These are phyloP conservation scores for Meghimatium bilineatum DNA, from an alignment of 2,888 invertebrate genomes.

Conservation along the genomic window DNA sequence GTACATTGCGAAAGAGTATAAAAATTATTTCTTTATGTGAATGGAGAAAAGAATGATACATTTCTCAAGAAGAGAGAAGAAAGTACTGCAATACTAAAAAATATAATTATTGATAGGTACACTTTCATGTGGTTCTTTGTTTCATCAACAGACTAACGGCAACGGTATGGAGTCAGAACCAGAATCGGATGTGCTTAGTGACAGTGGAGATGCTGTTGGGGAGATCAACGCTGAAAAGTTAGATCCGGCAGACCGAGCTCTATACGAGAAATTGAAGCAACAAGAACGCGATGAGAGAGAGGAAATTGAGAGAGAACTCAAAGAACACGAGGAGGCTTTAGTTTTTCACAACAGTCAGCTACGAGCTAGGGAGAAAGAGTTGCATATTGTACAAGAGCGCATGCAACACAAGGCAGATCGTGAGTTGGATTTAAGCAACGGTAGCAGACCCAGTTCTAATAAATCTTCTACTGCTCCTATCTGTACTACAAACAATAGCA, in stretches of 20 bases:
- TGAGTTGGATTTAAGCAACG: slow-evolving; percentile 45
- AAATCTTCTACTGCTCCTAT: slow-evolving; percentile 24
- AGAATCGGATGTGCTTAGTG: slow-evolving; percentile 38
- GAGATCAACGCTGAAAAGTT: slow-evolving; percentile 61
- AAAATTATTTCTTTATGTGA: too few species aligned
- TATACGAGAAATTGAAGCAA: slow-evolving; percentile 74
- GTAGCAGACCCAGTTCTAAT: slow-evolving; percentile 28
- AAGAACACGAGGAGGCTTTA: slow-evolving; percentile 75
- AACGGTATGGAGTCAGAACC: slow-evolving; percentile 42
- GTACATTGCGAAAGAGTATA: too few species aligned
- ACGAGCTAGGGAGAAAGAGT: slow-evolving; percentile 64
- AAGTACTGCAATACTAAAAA: too few species aligned
- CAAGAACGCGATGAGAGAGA: slow-evolving; percentile 77
- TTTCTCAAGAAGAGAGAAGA: too few species aligned
- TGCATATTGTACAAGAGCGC: slow-evolving; percentile 61
- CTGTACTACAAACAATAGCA: neutral
- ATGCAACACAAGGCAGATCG: slow-evolving; percentile 53
- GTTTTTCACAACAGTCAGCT: slow-evolving; percentile 67
- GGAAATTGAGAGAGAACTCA: slow-evolving; percentile 77
- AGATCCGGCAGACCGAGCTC: slow-evolving; percentile 72
- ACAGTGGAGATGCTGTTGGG: slow-evolving; percentile 29
- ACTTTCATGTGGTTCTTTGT: neutral
- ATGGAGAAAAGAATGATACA: too few species aligned
- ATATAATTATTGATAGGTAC: too few species aligned
- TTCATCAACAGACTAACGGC: slow-evolving; percentile 37